These are phyloP conservation scores for Stramonita haemastoma DNA, from an alignment of 2,888 invertebrate genomes.

Conservation along the genomic window DNA sequence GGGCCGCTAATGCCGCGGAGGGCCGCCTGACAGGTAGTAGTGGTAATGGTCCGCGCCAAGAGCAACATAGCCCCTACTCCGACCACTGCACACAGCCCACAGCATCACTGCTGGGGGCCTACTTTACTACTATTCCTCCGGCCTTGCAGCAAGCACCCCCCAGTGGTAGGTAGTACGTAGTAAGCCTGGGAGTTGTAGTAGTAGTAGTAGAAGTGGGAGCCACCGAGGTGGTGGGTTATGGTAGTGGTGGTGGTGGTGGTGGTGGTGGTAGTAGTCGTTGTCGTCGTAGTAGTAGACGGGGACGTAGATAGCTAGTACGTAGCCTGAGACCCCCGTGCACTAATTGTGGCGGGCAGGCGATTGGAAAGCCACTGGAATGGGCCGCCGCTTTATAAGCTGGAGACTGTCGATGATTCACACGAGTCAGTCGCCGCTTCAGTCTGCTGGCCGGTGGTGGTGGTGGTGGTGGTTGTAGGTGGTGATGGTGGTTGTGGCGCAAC, in stretches of 20 bases:
- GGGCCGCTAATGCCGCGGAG: background rate
- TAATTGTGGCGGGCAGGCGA: slow-evolving; percentile 1
- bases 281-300: background rate
- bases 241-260: background rate
- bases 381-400: background rate
- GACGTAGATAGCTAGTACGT: background rate
- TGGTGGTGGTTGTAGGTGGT: background rate
- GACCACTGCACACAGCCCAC: background rate
- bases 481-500: background rate
- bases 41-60: background rate
- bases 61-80: background rate
- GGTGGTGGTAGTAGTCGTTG: background rate
- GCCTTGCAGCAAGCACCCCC: background rate
- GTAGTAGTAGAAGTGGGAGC: background rate
- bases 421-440: background rate
- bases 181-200: background rate
- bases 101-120: background rate
- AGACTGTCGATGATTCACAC: slow-evolving; percentile 13
- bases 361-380: background rate
- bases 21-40: background rate
- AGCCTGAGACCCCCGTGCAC: background rate
- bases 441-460: background rate
- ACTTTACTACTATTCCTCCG: background rate
- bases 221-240: background rate
- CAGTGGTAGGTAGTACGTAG: background rate